These are phyloP conservation scores for Dipodomys stephensi DNA, from an alignment of 2,113 vertebrate genomes.

Conservation along the genomic window DNA sequence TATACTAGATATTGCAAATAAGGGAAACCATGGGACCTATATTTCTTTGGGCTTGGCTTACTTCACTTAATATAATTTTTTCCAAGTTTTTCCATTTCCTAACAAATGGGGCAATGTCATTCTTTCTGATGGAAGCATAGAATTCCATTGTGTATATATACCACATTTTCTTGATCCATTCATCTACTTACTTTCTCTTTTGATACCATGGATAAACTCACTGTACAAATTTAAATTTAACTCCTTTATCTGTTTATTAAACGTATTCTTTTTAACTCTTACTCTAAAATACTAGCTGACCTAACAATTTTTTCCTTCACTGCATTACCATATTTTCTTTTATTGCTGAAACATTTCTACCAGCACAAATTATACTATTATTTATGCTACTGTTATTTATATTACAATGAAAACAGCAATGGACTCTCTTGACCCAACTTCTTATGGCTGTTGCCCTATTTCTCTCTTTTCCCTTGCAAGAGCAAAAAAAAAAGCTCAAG, in stretches of 20 bases:
- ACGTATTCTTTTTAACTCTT: not conserved
- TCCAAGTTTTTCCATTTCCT: no score
- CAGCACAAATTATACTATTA: not conserved
- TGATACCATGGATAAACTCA: not conserved
- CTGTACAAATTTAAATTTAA: not conserved
- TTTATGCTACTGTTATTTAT: not conserved
- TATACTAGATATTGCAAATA: no score
- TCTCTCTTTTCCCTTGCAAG: not conserved
- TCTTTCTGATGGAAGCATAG: no score
- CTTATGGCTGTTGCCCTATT: not conserved
- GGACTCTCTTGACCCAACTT: not conserved
- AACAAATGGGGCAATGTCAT: no score
- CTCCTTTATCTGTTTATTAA: not conserved
- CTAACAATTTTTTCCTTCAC: not conserved
- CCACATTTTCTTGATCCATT: no score
- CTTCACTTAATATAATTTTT: no score
- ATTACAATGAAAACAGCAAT: not conserved
- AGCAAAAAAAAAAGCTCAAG: no score
- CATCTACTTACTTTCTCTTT: no score
- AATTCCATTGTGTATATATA: no score
- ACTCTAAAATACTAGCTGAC: not conserved
- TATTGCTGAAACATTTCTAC: not conserved
- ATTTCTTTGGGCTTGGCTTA: no score
- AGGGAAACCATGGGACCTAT: no score
- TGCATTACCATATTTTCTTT: not conserved